A percentile compares a stretch with the other conserved stretches of the same genome.
Evolutionary conservation across 2,888 invertebrate species (phyloP).

Genomic region (Hedychridium roseum): DNA sequence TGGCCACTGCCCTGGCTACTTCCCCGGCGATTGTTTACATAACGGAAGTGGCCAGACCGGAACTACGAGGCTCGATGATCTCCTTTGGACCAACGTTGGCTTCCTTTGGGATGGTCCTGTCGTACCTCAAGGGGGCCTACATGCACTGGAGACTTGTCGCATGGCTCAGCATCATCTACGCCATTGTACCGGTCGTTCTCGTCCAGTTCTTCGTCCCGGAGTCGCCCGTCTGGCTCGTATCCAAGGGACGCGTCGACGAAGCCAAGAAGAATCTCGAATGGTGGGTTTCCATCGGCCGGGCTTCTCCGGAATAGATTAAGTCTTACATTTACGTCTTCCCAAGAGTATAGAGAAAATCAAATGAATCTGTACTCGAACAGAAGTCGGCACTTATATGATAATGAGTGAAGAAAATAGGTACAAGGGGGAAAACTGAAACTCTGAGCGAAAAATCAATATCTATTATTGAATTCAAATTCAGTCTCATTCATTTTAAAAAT

Average conservation of each 20-base stretch:
- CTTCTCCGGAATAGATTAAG: too few species aligned
- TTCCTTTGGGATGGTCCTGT: conserved; percentile 70
- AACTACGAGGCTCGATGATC: conserved; percentile 69
- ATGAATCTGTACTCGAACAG: too few species aligned
- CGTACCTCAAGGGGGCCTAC: conserved; percentile 67
- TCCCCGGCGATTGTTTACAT: conserved; percentile 72
- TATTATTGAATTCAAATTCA: too few species aligned
- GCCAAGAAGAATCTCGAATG: conserved; percentile 67
- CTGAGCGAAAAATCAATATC: too few species aligned
- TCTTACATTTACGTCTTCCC: too few species aligned
- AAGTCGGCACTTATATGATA: too few species aligned
- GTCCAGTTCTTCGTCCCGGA: conserved; percentile 67
- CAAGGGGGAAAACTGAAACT: too few species aligned
- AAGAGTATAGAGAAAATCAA: too few species aligned
- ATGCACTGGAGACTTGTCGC: conserved; percentile 68
- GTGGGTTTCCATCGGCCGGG: conserved; percentile 41
- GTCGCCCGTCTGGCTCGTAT: conserved; percentile 70
- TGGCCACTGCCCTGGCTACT: conserved; percentile 69
- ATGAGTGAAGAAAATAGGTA: too few species aligned
- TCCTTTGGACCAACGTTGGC: conserved; percentile 69
- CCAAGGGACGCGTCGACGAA: conserved; percentile 67
- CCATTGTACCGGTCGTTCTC: conserved; percentile 65
- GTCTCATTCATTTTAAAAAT: too few species aligned
- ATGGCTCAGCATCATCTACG: conserved; percentile 67
- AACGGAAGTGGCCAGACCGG: conserved; percentile 70